These are phyloP conservation scores for Stenolophus ochropezus DNA, from an alignment of 2,888 invertebrate genomes.

Conservation along the genomic window DNA sequence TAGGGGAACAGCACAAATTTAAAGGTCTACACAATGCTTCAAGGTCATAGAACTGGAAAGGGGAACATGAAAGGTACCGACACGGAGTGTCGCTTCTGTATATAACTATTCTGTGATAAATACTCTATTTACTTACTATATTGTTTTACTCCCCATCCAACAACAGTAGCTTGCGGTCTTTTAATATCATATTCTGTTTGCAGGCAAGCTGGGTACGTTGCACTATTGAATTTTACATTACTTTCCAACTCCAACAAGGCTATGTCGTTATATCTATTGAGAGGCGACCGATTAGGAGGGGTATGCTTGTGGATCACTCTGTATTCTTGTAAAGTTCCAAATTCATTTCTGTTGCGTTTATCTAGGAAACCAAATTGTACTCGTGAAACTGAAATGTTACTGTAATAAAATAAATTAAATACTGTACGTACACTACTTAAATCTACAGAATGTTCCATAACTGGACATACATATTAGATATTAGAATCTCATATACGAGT, in stretches of 20 bases:
- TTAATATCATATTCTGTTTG: constrained; percentile 63
- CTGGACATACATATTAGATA: too few species aligned
- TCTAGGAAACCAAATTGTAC: constrained; percentile 73
- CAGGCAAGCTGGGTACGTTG: constrained; percentile 74
- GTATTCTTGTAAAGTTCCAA: constrained; percentile 68
- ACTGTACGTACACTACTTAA: too few species aligned
- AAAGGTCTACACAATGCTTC: too few species aligned
- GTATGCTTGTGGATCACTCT: constrained; percentile 67
- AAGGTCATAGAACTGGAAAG: too few species aligned
- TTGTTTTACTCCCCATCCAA: constrained; percentile 73
- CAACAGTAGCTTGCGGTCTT: constrained; percentile 68
- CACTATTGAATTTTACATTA: constrained; percentile 69
- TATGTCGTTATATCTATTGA: constrained; percentile 74
- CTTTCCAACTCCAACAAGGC: constrained; percentile 72
- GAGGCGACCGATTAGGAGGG: constrained; percentile 72
- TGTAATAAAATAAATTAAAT: neutral
- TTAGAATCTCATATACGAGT: too few species aligned
- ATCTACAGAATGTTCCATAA: too few species aligned
- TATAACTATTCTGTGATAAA: too few species aligned
- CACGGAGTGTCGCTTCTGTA: too few species aligned
- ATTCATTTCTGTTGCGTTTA: constrained; percentile 67
- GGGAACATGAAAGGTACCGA: too few species aligned
- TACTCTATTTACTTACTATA: too few species aligned
- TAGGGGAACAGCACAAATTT: too few species aligned
- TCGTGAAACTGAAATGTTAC: constrained; percentile 65